These are phyloP conservation scores for Sciurus vulgaris DNA, from an alignment of 2,797 vertebrate species.

Conservation along the genomic window DNA sequence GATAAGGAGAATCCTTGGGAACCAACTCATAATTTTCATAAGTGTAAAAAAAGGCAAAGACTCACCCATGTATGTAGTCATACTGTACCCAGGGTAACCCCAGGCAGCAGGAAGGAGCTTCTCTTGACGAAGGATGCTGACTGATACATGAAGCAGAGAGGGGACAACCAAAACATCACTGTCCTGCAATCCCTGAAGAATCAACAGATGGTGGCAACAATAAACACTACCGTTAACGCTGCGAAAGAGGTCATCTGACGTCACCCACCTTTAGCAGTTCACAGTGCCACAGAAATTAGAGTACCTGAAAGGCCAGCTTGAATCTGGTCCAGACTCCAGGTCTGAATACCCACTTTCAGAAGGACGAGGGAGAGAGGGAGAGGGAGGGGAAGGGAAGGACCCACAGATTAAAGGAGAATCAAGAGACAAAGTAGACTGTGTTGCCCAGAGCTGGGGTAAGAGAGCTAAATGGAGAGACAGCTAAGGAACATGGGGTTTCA, in stretches of 20 bases:
- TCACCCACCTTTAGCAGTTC: neutral
- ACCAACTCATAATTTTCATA: neutral
- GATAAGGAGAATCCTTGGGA: neutral
- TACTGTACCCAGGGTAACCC: neutral
- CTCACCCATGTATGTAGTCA: neutral
- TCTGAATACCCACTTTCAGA: neutral
- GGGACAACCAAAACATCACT: neutral
- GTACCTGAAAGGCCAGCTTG: neutral
- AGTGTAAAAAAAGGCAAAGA: neutral
- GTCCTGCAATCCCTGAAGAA: neutral
- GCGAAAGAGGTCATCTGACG: neutral
- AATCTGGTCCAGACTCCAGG: neutral
- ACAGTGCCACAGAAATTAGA: neutral
- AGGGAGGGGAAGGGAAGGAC: neutral
- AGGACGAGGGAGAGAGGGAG: too few species aligned
- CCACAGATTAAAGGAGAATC: neutral
- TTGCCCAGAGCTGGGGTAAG: too few species aligned
- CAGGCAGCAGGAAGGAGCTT: neutral
- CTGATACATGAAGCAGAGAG: neutral
- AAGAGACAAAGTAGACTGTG: too few species aligned
- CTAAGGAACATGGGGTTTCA: too few species aligned
- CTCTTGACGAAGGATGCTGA: neutral
- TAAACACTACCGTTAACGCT: neutral
- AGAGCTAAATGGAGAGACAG: too few species aligned
- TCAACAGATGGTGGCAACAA: neutral